Evolutionary conservation across 2,888 invertebrate genomes (phyloP), one percentile per base, ranked within the genome.

Genomic region (Eilema caniola): DNA sequence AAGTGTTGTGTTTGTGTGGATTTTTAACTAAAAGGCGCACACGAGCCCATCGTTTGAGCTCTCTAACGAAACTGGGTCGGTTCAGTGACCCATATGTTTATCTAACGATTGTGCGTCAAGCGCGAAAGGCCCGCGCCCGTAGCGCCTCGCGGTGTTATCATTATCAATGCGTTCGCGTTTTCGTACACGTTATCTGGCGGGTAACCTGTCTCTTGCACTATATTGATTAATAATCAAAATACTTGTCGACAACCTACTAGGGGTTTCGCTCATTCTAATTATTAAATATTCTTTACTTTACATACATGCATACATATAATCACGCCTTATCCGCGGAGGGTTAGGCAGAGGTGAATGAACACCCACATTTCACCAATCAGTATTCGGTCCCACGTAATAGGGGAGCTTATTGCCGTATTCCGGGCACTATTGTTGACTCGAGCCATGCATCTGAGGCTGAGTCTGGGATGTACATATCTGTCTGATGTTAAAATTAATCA

Each of bases 41-140:
- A 90, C 89, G 81, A 80, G 79, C 82, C 77, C 79, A 79, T 85
- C 83, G 89, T 86, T 85, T 85, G 83, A 82, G 84, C 84, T 88
- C 85, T 88, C 85, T 72, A 84, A 85, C 79, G 86, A 92, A 95
- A 93, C 93, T 95, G 85, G 95, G 95, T 94, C 95, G 93, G 95
- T 95, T 95, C 95, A 95, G 89, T 93, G 94, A 94, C 95, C 95
- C 88, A 95, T 94, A 93, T 95, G 95, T 95, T 95, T 95, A 94
- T 95, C 95, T 95, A 94, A 90, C 88, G 91, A 93, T 93, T 92
- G 93, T 89, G 88, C 86, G 62, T 80, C 78, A 84, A 87, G 88
- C 89, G 89, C 89, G 88, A 88, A 90, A 88, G 86, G 86, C 87
- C 79, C 77, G 86, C 82, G 69, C 69, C 69, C 74, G 82, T 81